Percentiles rank a stretch among this genome's conserved stretches.
Evolutionary conservation across 2,113 vertebrate species (phyloP).

Genomic region (Arvicanthis niloticus): DNA sequence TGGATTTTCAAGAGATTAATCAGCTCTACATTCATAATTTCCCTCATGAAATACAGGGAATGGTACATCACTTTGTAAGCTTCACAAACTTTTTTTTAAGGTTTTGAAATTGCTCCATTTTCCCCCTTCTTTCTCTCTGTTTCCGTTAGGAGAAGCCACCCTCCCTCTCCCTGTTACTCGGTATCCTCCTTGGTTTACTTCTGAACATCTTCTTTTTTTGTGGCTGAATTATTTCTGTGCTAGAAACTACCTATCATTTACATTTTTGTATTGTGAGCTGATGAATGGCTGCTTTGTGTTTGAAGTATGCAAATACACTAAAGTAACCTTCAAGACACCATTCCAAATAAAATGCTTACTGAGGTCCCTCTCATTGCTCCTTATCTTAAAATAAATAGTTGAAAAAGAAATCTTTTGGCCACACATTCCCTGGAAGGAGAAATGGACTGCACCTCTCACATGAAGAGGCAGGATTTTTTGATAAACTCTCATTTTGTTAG

Average conservation of each 20-base stretch:
- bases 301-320: constrained; percentile 18
- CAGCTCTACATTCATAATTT: background rate
- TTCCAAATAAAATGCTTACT: constrained; percentile 47
- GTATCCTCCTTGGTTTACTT: background rate
- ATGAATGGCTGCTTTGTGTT: constrained; percentile 24
- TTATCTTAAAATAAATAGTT: constrained; percentile 58
- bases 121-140: background rate
- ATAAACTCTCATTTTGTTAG: constrained; percentile 49
- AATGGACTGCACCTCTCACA: background rate
- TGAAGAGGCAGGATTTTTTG: background rate
- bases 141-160: background rate
- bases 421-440: background rate
- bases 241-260: constrained; percentile 49
- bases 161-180: background rate
- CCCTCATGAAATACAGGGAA: background rate
- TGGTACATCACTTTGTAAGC: constrained; percentile 20
- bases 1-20: background rate
- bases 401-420: constrained; percentile 5
- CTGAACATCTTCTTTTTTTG: constrained; percentile 4
- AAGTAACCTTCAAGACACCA: constrained; percentile 59
- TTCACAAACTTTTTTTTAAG: constrained; percentile 1
- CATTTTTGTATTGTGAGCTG: constrained; percentile 45
- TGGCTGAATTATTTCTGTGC: background rate
- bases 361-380: constrained; percentile 5
- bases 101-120: background rate